Evolutionary conservation across 2,888 invertebrate species (phyloP).

Genomic region (Microctonus hyperodae): DNA sequence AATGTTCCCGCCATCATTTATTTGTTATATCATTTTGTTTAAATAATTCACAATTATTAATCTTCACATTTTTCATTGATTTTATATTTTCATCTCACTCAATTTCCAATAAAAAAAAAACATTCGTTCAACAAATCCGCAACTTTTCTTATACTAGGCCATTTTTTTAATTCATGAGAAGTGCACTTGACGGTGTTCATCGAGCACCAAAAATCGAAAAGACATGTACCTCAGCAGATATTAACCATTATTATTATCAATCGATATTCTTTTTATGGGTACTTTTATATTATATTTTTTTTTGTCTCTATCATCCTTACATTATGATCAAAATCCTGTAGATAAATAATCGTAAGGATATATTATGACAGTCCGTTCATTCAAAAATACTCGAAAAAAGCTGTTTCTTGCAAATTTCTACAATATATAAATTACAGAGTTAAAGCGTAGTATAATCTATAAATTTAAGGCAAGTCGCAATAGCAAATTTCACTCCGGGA

Average conservation of each 20-base stretch:
- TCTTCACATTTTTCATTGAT: conserved; percentile 41
- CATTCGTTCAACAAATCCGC: conserved; percentile 47
- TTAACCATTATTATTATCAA: conserved; percentile 43
- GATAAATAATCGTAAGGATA: background rate
- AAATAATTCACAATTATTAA: conserved; percentile 60
- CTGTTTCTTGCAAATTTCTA: conserved; percentile 43
- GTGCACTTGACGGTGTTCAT: conserved; percentile 62
- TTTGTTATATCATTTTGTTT: conserved; percentile 58
- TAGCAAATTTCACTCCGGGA: conserved; percentile 16
- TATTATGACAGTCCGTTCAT: background rate
- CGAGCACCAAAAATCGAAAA: conserved; percentile 59
- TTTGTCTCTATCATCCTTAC: background rate
- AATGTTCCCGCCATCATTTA: conserved; percentile 60
- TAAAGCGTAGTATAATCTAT: conserved; percentile 52
- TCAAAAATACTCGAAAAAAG: conserved; percentile 40
- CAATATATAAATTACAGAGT: conserved; percentile 57
- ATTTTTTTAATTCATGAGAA: conserved; percentile 54
- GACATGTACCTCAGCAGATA: conserved; percentile 60
- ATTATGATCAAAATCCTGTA: background rate
- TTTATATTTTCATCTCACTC: conserved; percentile 29
- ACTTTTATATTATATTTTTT: background rate
- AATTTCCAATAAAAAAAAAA: conserved; percentile 49
- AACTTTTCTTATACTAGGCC: conserved; percentile 59
- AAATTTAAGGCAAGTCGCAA: conserved; percentile 57
- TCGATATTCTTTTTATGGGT: conserved; percentile 4